phyloP scores from a whole-genome alignment of 2,113 vertebrate genomes.

The Neogobius melanostomus region DNA sequence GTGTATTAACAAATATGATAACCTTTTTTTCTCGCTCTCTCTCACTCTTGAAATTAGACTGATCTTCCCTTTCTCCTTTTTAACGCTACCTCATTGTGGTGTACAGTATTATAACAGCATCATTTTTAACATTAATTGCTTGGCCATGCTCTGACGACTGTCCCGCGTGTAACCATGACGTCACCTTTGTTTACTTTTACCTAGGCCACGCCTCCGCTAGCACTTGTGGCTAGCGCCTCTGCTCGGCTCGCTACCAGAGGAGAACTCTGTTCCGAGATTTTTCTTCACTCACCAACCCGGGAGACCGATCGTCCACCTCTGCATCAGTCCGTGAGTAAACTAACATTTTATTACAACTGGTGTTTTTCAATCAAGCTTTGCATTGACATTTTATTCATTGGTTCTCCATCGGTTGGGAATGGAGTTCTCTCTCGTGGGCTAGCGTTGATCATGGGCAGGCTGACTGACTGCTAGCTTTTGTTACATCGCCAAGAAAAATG shows the following conservation, averaged over 20 bases:
- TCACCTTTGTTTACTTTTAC: conserved; percentile 75
- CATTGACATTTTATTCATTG: neutral
- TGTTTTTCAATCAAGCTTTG: rapidly evolving
- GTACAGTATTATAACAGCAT: no score
- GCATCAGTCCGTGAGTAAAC: conserved; percentile 56
- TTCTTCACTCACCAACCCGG: conserved; percentile 48
- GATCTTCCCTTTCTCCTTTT: no score
- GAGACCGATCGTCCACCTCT: conserved; percentile 35
- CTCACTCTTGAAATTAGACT: neutral
- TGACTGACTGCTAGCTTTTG: conserved; percentile 61
- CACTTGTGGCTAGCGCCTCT: conserved; percentile 65
- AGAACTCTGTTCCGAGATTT: conserved; percentile 44
- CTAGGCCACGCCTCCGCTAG: conserved; percentile 67
- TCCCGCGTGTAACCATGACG: conserved; percentile 64
- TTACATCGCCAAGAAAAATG: conserved; percentile 34
- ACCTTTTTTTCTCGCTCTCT: no score
- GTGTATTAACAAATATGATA: neutral
- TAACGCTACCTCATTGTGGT: neutral
- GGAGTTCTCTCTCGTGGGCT: conserved; percentile 35
- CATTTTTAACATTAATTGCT: neutral
- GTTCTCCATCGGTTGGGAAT: conserved; percentile 4
- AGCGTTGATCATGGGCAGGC: conserved; percentile 31
- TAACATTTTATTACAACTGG: neutral
- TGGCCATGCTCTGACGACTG: conserved; percentile 1
- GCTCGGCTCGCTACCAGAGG: conserved; percentile 47